Percentiles rank a stretch among this genome's conserved stretches.
phyloP scores from a whole-genome alignment of 2,113 vertebrate species.

The Malurus elegans region DNA sequence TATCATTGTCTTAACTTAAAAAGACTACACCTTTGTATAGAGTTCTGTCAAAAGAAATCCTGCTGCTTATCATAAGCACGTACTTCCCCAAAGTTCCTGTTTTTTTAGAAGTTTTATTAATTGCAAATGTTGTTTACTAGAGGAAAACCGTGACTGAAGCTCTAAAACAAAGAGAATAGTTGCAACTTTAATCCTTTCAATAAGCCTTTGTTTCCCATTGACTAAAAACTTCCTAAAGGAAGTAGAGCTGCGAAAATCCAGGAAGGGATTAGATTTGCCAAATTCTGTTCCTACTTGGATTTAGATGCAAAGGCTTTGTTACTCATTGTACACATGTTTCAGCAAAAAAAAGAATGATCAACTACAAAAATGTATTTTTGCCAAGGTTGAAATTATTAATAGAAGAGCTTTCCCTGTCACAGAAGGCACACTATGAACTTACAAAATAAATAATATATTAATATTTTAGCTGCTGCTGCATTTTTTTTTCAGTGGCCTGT shows the following conservation, averaged over 20 bases:
- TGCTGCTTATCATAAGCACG: slow-evolving; percentile 75
- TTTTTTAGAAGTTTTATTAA: slow-evolving; percentile 76
- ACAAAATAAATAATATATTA: not conserved
- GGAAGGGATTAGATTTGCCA: slow-evolving; percentile 78
- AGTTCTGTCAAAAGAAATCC: slow-evolving; percentile 68
- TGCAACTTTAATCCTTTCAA: slow-evolving; percentile 81
- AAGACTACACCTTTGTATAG: slow-evolving; percentile 63
- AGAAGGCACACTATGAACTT: not conserved
- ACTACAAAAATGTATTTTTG: slow-evolving; percentile 10
- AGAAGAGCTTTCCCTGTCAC: slow-evolving; percentile 3
- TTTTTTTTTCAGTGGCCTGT: not conserved
- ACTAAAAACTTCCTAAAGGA: slow-evolving; percentile 87
- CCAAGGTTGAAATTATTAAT: slow-evolving; percentile 31
- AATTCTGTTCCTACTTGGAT: slow-evolving; percentile 55
- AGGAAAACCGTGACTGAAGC: slow-evolving; percentile 77
- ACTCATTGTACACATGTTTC: slow-evolving; percentile 10
- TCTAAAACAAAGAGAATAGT: slow-evolving; percentile 76
- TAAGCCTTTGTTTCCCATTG: slow-evolving; percentile 88
- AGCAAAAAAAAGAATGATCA: slow-evolving; percentile 11
- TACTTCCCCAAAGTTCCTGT: slow-evolving; percentile 80
- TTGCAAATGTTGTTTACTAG: slow-evolving; percentile 77
- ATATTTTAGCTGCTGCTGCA: not conserved
- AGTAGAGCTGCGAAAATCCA: slow-evolving; percentile 79
- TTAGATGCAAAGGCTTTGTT: slow-evolving; percentile 60
- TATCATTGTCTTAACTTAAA: slow-evolving; percentile 63